Evolutionary conservation across 1,140 invertebrate species (phyloP).

Genomic region (Papilio glaucus): DNA sequence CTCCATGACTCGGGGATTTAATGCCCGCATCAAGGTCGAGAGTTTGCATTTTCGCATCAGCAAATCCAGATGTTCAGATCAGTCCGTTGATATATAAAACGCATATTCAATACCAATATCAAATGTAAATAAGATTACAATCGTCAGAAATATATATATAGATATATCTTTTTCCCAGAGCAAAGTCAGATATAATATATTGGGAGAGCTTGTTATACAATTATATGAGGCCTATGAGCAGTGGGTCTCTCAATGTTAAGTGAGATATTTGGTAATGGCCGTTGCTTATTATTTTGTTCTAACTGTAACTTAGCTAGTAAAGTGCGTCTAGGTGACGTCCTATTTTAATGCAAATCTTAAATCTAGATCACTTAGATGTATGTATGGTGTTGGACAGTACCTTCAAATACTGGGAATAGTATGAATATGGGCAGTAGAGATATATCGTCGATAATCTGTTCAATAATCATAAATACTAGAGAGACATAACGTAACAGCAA

Average conservation of each 20-base stretch:
- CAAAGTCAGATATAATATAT: too few species aligned
- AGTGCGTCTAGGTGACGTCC: too few species aligned
- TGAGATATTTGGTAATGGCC: too few species aligned
- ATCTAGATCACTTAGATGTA: background rate
- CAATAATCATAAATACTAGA: constrained; percentile 9
- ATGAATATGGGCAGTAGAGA: background rate
- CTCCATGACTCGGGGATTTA: constrained; percentile 7
- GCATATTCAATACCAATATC: background rate
- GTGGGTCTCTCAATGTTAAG: too few species aligned
- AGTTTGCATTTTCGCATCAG: constrained; percentile 11
- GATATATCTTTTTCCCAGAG: too few species aligned
- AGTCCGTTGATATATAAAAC: constrained; percentile 1
- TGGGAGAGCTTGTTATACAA: too few species aligned
- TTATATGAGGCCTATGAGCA: too few species aligned
- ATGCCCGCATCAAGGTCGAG: constrained; percentile 9
- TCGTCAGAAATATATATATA: background rate
- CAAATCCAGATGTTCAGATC: background rate
- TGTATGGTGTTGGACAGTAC: background rate
- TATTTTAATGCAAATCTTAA: too few species aligned
- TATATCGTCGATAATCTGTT: constrained; percentile 5
- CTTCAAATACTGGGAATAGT: background rate
- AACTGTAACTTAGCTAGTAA: too few species aligned
- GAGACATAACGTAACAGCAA: constrained; percentile 17
- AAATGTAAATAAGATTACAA: too few species aligned
- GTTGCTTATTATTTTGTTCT: too few species aligned